phyloP scores from a whole-genome alignment of 2,888 invertebrate species.

The Noctua comes region DNA sequence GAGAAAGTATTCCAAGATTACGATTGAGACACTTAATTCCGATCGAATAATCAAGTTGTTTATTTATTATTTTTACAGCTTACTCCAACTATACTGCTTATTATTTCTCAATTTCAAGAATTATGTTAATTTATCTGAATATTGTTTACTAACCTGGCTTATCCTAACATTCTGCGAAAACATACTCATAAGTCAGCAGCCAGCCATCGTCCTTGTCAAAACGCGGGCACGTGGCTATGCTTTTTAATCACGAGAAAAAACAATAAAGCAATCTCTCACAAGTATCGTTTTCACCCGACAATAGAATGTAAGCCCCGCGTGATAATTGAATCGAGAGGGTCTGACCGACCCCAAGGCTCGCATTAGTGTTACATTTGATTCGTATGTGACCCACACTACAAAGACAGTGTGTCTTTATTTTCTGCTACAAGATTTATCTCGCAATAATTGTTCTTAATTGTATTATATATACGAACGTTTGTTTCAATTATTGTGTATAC shows the following conservation, averaged over 20 bases:
- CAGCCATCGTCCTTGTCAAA: constrained; percentile 72
- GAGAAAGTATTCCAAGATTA: constrained; percentile 2
- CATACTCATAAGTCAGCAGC: constrained; percentile 32
- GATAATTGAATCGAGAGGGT: constrained; percentile 89
- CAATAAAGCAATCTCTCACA: constrained; percentile 90
- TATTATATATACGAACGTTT: neutral
- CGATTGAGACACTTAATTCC: neutral
- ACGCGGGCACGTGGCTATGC: constrained; percentile 80
- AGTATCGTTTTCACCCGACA: constrained; percentile 89
- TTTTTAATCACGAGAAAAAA: constrained; percentile 91
- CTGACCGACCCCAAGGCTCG: constrained; percentile 76
- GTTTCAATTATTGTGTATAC: neutral
- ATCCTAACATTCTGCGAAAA: constrained; percentile 6
- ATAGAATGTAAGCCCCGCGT: constrained; percentile 83
- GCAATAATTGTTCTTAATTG: neutral
- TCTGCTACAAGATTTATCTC: constrained; percentile 21
- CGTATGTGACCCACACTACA: constrained; percentile 79
- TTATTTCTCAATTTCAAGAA: neutral
- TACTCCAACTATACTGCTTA: neutral
- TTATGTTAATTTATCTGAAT: neutral
- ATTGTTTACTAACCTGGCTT: constrained; percentile 9
- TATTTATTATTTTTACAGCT: neutral
- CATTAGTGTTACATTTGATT: constrained; percentile 88
- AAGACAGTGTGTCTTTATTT: constrained; percentile 70
- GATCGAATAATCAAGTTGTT: neutral